Evolutionary conservation across 2,113 vertebrate genomes (phyloP).

Genomic region (Cygnus buccinator): DNA sequence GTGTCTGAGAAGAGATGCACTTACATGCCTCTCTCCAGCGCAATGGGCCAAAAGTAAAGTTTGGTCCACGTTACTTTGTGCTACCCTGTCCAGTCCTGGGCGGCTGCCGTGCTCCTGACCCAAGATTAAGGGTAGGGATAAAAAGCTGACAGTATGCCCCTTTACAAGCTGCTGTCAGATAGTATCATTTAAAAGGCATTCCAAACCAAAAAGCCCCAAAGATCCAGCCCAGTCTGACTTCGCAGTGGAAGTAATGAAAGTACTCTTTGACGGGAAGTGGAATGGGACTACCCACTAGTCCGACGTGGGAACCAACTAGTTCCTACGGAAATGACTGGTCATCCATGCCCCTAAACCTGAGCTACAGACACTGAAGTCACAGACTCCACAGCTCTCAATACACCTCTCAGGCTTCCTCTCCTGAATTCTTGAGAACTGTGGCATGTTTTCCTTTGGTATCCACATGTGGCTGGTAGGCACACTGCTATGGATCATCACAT

Average conservation of each 20-base stretch:
- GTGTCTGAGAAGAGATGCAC: accelerated
- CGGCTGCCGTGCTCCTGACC: not conserved
- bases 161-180: not conserved
- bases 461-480: not conserved
- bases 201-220: not conserved
- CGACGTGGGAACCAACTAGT: accelerated
- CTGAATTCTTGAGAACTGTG: not conserved
- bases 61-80: accelerated
- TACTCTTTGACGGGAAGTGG: not conserved
- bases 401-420: not conserved
- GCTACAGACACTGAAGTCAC: not conserved
- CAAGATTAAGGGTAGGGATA: not conserved
- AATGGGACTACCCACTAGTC: not conserved
- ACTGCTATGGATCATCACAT: accelerated
- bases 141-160: not conserved
- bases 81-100: not conserved
- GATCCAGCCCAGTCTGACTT: not conserved
- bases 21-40: not conserved
- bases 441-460: not conserved
- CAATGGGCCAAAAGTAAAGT: accelerated
- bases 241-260: too few species aligned
- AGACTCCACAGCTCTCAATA: not conserved
- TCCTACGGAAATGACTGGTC: not conserved
- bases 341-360: not conserved
- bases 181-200: not conserved